Conservation (phyloP, 1,140 invertebrate species). For the Lethrus apterus region DNA sequence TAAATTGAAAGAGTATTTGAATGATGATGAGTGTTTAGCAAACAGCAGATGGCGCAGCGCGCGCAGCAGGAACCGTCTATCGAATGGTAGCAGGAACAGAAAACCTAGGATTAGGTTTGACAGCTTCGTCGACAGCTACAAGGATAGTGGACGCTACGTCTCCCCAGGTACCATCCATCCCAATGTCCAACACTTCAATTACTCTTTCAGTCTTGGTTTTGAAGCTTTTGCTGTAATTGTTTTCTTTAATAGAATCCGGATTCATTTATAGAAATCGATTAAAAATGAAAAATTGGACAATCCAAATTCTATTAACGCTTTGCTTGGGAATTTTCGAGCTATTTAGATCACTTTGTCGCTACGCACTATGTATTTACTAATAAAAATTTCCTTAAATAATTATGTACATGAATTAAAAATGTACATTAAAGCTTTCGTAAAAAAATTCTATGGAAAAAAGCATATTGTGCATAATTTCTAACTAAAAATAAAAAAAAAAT, state of each 20-base stretch:
- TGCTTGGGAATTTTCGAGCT: background rate
- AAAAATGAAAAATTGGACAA: no score
- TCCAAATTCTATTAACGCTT: constrained; percentile 1
- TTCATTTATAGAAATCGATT: no score
- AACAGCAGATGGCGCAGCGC: constrained; percentile 66
- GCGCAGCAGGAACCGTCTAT: constrained; percentile 67
- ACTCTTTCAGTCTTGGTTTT: background rate
- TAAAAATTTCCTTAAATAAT: no score
- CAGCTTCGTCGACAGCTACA: constrained; percentile 51
- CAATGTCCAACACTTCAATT: constrained; percentile 21
- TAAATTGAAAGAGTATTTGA: no score
- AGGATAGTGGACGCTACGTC: constrained; percentile 17
- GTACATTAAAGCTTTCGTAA: no score
- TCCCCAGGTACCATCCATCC: constrained; percentile 25
- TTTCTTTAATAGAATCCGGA: background rate
- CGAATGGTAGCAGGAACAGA: constrained; percentile 69
- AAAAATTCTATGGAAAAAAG: no score
- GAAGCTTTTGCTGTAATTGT: background rate
- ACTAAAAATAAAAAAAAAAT: no score
- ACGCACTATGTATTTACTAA: no score
- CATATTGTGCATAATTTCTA: no score
- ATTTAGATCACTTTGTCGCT: background rate
- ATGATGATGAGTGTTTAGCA: constrained; percentile 54
- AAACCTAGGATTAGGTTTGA: constrained; percentile 61
- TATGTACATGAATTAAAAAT: no score